phyloP scores from a whole-genome alignment of 2,797 vertebrate genomes.

The Enteromius treurensis region DNA sequence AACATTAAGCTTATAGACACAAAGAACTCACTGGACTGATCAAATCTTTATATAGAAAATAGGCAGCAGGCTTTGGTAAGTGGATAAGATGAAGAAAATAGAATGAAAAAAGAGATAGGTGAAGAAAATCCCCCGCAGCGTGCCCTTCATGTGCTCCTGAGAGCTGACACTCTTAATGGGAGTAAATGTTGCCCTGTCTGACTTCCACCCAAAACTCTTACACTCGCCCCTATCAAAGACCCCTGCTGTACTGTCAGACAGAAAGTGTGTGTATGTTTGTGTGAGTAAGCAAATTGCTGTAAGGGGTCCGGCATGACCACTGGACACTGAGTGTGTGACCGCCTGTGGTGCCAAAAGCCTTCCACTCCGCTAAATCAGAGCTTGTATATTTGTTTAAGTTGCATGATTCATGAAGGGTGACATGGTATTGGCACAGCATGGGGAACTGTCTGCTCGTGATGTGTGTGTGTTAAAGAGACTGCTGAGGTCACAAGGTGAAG shows the following conservation, averaged over 20 bases:
- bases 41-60: background rate
- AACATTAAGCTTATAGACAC: background rate
- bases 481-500: background rate
- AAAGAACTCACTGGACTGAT: background rate
- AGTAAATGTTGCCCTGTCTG: conserved; percentile 52
- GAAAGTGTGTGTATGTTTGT: conserved; percentile 48
- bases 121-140: conserved; percentile 32
- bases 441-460: conserved; percentile 44
- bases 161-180: conserved; percentile 65
- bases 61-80: background rate
- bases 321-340: conserved; percentile 52
- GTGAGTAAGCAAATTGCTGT: conserved; percentile 61
- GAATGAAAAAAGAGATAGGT: background rate
- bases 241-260: conserved; percentile 70
- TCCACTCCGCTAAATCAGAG: conserved; percentile 74
- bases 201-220: conserved; percentile 48
- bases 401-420: conserved; percentile 86
- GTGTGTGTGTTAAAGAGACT: conserved; percentile 28
- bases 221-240: conserved; percentile 58
- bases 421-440: conserved; percentile 71
- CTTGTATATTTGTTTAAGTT: conserved; percentile 85
- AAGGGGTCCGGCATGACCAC: conserved; percentile 38
- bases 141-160: conserved; percentile 78
- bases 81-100: background rate
- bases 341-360: conserved; percentile 77